These are phyloP conservation scores for Dallia pectoralis DNA, from an alignment of 2,797 vertebrate species.

Conservation along the genomic window DNA sequence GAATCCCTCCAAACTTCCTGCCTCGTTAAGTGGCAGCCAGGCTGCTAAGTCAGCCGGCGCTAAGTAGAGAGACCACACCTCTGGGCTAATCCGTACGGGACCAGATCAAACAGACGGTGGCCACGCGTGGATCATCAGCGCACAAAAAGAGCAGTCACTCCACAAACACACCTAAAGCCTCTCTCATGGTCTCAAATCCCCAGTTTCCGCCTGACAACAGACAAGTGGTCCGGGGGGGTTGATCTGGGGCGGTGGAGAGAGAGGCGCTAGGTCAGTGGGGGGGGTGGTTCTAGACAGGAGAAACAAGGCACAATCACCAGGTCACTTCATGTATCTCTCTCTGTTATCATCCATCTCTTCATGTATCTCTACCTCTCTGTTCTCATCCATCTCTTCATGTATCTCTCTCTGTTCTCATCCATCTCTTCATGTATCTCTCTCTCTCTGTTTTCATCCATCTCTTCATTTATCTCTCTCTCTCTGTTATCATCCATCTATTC, in stretches of 20 bases:
- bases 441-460: no score
- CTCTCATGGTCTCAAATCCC: slow-evolving; percentile 68
- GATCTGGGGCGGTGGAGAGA: slow-evolving; percentile 12
- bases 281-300: slow-evolving; percentile 60
- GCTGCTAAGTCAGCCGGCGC: slow-evolving; percentile 41
- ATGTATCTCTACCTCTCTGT: no score
- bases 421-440: no score
- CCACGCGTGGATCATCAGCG: slow-evolving; percentile 56
- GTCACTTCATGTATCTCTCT: slow-evolving; percentile 69
- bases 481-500: slow-evolving; percentile 3
- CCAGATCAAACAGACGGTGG: slow-evolving; percentile 51
- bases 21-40: slow-evolving; percentile 42
- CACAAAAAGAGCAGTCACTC: slow-evolving; percentile 51
- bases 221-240: slow-evolving; percentile 39
- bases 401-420: no score
- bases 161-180: slow-evolving; percentile 65
- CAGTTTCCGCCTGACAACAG: slow-evolving; percentile 53
- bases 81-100: slow-evolving; percentile 43
- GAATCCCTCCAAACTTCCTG: slow-evolving; percentile 39
- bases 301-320: slow-evolving; percentile 65
- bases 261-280: slow-evolving; percentile 44
- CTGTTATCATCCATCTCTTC: no score
- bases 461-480: not conserved
- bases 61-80: slow-evolving; percentile 38
- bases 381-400: no score